A percentile compares a stretch with the other conserved stretches of the same genome.
These are phyloP conservation scores for Lutjanus argentimaculatus DNA, from an alignment of 2,797 vertebrate genomes.

Conservation along the genomic window DNA sequence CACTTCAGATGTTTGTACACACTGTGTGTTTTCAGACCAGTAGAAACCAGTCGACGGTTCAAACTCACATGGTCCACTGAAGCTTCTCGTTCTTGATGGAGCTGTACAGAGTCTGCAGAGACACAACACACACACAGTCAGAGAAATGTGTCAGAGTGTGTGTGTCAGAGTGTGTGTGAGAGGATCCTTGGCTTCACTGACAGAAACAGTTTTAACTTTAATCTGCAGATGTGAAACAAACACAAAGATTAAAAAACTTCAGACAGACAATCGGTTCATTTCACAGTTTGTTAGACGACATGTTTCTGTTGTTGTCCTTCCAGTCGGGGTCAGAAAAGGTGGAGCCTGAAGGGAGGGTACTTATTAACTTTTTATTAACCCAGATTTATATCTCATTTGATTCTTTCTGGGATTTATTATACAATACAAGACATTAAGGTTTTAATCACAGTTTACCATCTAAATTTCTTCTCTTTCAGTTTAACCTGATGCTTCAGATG, in stretches of 20 bases:
- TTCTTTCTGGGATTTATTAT: not conserved
- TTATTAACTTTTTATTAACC: not conserved
- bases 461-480: too few relatives aligned
- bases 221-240: not conserved
- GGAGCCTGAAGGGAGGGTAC: not conserved
- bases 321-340: too few relatives aligned
- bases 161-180: not conserved
- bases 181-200: not conserved
- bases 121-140: slow-evolving; percentile 44
- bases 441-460: not conserved
- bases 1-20: slow-evolving; percentile 14
- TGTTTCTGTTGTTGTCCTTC: too few relatives aligned
- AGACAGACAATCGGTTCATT: not conserved
- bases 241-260: not conserved
- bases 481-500: too few relatives aligned
- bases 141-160: slow-evolving; percentile 23
- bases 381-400: not conserved
- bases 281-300: not conserved
- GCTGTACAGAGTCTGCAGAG: slow-evolving; percentile 91
- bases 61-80: slow-evolving; percentile 98
- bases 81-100: slow-evolving; percentile 99
- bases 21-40: slow-evolving; percentile 13
- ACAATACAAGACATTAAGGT: not conserved
- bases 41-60: not conserved
- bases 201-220: not conserved